These are phyloP conservation scores for Timema cristinae DNA, from an alignment of 2,888 invertebrate species.

Conservation along the genomic window DNA sequence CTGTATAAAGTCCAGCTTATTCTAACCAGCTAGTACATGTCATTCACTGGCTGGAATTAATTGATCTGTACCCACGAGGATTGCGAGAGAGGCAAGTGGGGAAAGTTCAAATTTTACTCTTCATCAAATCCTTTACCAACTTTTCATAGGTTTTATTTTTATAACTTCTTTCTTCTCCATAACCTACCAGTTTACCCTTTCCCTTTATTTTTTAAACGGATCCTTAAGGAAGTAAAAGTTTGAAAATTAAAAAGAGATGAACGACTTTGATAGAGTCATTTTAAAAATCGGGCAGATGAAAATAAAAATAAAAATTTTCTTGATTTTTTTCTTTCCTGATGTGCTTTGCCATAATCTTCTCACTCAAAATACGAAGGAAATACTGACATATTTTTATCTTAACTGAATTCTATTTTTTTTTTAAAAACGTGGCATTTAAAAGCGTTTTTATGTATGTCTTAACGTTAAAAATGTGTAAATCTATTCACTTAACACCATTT, in stretches of 20 bases:
- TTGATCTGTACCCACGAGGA: constrained; percentile 19
- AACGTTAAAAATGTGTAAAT: no score
- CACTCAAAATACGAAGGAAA: no score
- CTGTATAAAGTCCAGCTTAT: not conserved
- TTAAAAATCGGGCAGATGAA: constrained; percentile 23
- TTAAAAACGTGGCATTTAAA: no score
- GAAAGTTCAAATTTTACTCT: constrained; percentile 25
- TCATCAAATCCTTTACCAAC: constrained; percentile 25
- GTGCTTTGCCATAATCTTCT: no score
- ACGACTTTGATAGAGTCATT: constrained; percentile 24
- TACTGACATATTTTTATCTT: no score
- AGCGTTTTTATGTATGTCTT: no score
- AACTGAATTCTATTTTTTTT: no score
- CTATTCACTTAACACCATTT: no score
- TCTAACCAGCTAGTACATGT: not conserved
- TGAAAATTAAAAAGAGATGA: constrained; percentile 27
- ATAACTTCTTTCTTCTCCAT: not conserved
- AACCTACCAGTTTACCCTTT: not conserved
- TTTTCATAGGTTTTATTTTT: constrained; percentile 16
- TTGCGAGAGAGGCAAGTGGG: not conserved
- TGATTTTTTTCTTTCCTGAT: not conserved
- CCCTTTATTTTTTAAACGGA: constrained; percentile 19
- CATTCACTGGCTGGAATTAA: not conserved
- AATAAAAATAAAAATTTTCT: constrained; percentile 13
- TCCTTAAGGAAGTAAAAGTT: constrained; percentile 23